phyloP scores from a whole-genome alignment of 1,140 invertebrate genomes.

The Cydia amplana region DNA sequence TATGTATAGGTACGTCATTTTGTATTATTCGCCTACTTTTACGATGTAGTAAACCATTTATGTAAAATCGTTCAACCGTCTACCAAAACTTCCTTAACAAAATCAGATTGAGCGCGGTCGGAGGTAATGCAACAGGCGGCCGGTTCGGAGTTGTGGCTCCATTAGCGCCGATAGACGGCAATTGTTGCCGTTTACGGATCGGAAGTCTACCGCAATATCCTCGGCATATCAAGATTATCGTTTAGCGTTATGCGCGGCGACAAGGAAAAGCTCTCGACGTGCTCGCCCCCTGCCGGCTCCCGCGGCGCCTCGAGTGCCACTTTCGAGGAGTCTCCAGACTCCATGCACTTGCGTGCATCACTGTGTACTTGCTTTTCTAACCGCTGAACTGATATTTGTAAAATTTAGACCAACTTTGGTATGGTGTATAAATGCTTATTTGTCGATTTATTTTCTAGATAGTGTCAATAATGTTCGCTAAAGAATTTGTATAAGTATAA shows the following conservation, averaged over 20 bases:
- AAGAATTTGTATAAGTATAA: too few relatives aligned
- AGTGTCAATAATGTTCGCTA: too few relatives aligned
- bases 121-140: constrained; percentile 27
- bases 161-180: constrained; percentile 62
- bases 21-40: background rate
- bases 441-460: background rate
- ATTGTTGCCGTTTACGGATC: constrained; percentile 69
- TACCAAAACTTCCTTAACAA: constrained; percentile 9
- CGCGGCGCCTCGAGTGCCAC: constrained; percentile 43
- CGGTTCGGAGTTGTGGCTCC: constrained; percentile 45
- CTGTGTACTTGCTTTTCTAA: constrained; percentile 37
- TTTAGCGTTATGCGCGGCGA: constrained; percentile 73
- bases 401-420: background rate
- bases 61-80: background rate
- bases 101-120: constrained; percentile 4
- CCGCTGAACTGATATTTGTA: background rate
- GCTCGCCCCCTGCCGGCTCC: constrained; percentile 48
- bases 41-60: background rate
- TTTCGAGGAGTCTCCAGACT: constrained; percentile 36
- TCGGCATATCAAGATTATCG: constrained; percentile 68
- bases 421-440: too few relatives aligned
- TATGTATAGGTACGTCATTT: background rate
- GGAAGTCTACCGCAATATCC: constrained; percentile 59
- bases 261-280: constrained; percentile 73
- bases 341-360: constrained; percentile 47